Percentiles rank a stretch among this genome's conserved stretches.
Evolutionary conservation across 2,888 invertebrate species (phyloP).

Genomic region (Aleiodes testaceus): DNA sequence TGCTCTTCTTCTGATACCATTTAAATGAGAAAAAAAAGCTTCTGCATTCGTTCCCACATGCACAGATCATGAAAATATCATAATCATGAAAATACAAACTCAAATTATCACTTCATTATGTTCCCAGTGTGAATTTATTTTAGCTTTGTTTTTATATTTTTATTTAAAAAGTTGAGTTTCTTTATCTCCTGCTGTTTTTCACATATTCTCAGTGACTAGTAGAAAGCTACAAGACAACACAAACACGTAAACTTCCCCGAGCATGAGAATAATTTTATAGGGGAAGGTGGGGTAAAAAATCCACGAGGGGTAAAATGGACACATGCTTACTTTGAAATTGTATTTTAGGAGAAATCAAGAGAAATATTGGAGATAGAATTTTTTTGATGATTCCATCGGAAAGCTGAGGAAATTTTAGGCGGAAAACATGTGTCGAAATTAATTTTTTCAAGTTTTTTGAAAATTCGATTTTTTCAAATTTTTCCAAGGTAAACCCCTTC

Average conservation of each 20-base stretch:
- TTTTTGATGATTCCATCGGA: no score
- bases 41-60: not conserved
- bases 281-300: not conserved
- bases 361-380: no score
- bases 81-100: no score
- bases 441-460: no score
- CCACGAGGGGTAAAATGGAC: no score
- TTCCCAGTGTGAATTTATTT: not conserved
- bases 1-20: conserved; percentile 18
- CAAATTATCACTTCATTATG: not conserved
- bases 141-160: not conserved
- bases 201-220: not conserved
- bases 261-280: conserved; percentile 14
- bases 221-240: conserved; percentile 14
- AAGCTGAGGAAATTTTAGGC: no score
- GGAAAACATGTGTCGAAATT: no score
- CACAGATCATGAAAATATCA: not conserved
- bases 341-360: no score
- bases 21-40: not conserved
- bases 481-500: no score
- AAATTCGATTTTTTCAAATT: no score
- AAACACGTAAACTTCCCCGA: conserved; percentile 5
- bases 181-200: conserved; percentile 23
- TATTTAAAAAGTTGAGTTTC: not conserved
- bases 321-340: no score